Evolutionary conservation across 2,888 invertebrate species (phyloP).

Genomic region (Cremastinae sp.): DNA sequence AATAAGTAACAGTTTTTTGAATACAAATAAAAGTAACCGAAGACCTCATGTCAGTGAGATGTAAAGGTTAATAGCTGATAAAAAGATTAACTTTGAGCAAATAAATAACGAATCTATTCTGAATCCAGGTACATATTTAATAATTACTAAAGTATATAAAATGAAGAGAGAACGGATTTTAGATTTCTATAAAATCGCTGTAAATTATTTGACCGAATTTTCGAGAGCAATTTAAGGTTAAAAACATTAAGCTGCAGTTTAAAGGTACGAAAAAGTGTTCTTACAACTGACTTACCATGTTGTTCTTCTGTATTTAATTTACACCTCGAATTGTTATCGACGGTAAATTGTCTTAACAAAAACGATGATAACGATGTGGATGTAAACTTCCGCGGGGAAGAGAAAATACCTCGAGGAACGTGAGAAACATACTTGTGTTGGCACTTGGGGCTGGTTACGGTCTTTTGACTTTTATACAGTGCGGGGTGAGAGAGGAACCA

Average conservation of each 20-base stretch:
- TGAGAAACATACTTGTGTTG: slow-evolving; percentile 51
- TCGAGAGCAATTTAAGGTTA: slow-evolving; percentile 34
- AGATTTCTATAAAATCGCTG: no score
- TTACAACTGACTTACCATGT: slow-evolving; percentile 70
- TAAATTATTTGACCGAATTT: not conserved
- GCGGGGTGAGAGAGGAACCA: no score
- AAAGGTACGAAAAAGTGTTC: not conserved
- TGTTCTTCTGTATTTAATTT: slow-evolving; percentile 66
- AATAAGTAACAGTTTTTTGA: no score
- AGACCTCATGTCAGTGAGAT: not conserved
- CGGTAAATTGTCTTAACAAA: slow-evolving; percentile 68
- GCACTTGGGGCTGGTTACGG: no score
- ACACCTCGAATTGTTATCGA: slow-evolving; percentile 39
- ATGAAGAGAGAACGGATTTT: not conserved
- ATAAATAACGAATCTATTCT: not conserved
- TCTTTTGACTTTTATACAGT: no score
- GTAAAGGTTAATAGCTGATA: not conserved
- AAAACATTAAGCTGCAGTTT: not conserved
- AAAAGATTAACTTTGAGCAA: not conserved
- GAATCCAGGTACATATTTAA: not conserved
- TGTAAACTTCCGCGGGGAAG: slow-evolving; percentile 67
- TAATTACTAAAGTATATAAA: not conserved
- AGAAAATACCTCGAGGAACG: slow-evolving; percentile 26
- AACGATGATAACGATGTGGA: slow-evolving; percentile 67
- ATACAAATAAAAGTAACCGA: no score